Conservation (phyloP, 2,888 invertebrate species). For the Athalia rosae region DNA sequence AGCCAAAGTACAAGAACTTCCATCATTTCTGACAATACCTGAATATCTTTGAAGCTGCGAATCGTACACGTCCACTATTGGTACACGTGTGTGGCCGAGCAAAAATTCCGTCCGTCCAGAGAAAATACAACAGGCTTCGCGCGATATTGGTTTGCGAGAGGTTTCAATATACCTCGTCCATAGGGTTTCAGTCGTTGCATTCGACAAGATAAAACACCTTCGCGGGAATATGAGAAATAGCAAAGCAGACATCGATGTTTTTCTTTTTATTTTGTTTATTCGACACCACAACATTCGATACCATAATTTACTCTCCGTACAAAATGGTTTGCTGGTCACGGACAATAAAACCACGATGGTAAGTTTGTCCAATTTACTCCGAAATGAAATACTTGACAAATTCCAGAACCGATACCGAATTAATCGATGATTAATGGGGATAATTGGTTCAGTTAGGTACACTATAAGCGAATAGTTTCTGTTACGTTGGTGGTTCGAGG, state of each 20-base stretch:
- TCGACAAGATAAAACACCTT: background rate
- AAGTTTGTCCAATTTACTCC: too few species aligned
- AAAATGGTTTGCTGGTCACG: too few species aligned
- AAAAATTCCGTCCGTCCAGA: background rate
- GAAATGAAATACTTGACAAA: too few species aligned
- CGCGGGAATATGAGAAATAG: too few species aligned
- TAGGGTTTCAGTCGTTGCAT: constrained; percentile 42
- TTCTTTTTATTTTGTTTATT: too few species aligned
- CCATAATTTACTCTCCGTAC: too few species aligned
- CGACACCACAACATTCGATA: too few species aligned
- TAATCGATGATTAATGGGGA: background rate
- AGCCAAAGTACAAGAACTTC: too few species aligned
- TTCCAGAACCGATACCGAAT: too few species aligned
- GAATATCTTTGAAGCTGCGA: background rate
- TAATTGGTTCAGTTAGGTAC: background rate
- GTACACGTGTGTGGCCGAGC: background rate
- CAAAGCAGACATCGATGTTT: too few species aligned
- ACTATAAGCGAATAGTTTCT: background rate
- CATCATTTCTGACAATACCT: too few species aligned
- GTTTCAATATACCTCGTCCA: constrained; percentile 10
- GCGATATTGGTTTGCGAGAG: constrained; percentile 26
- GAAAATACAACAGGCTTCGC: constrained; percentile 40
- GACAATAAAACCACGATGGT: too few species aligned
- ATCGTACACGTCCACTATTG: background rate
- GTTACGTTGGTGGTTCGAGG: background rate